Percentiles rank a stretch among this genome's conserved stretches.
Evolutionary conservation across 2,888 invertebrate species (phyloP).

Genomic region (Stenolophus ochropezus): DNA sequence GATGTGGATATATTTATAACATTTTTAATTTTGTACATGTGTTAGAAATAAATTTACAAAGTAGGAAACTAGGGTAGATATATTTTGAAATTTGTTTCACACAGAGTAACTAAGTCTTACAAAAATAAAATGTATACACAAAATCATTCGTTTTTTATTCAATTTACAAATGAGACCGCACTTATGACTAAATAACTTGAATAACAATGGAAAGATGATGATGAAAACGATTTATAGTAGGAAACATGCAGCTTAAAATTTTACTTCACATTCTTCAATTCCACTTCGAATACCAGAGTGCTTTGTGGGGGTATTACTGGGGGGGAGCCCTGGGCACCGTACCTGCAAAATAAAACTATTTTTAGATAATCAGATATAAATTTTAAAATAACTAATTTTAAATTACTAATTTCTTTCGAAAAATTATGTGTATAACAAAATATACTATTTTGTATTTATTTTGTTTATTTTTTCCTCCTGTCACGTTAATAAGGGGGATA

Average conservation of each 20-base stretch:
- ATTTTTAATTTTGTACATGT: constrained; percentile 37
- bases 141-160: not conserved
- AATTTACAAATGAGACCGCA: constrained; percentile 9
- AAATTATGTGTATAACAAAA: too few relatives aligned
- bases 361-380: too few relatives aligned
- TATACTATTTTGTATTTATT: too few relatives aligned
- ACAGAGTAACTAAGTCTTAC: constrained; percentile 18
- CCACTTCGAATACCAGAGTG: constrained; percentile 91
- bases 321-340: constrained; percentile 85
- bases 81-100: constrained; percentile 35
- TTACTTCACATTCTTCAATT: constrained; percentile 87
- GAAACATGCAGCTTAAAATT: not conserved
- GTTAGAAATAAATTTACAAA: not conserved
- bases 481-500: too few relatives aligned
- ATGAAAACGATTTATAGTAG: not conserved
- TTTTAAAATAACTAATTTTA: too few relatives aligned
- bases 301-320: constrained; percentile 93
- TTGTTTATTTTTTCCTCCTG: too few relatives aligned
- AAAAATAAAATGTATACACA: constrained; percentile 35
- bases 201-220: constrained; percentile 28
- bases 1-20: constrained; percentile 26
- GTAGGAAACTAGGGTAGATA: constrained; percentile 28
- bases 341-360: constrained; percentile 73
- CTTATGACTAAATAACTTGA: constrained; percentile 48
- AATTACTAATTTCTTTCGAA: too few relatives aligned